phyloP scores from a whole-genome alignment of 2,113 vertebrate genomes.

The Ceyx melanurus region DNA sequence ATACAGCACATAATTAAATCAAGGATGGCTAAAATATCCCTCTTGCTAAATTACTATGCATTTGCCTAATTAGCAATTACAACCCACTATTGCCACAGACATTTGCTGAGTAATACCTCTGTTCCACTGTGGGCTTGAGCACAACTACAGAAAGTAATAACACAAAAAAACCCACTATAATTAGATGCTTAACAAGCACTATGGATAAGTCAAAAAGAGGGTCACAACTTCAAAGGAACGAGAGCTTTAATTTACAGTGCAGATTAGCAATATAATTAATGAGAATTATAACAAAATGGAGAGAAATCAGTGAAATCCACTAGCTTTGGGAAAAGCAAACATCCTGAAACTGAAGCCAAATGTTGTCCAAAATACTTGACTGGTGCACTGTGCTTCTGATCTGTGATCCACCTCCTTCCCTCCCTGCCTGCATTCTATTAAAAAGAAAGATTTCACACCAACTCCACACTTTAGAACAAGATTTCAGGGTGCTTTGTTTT shows the following conservation, averaged over 20 bases:
- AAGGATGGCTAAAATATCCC: neutral
- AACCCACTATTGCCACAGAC: slow-evolving; percentile 8
- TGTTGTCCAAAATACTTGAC: neutral
- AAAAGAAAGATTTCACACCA: neutral
- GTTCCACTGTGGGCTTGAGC: neutral
- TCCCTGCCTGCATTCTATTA: neutral
- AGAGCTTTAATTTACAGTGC: neutral
- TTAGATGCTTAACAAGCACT: neutral
- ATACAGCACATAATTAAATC: neutral
- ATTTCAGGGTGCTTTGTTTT: neutral
- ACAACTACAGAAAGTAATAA: neutral
- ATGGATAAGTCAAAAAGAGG: neutral
- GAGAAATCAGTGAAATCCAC: neutral
- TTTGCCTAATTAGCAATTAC: slow-evolving; percentile 54
- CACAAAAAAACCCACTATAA: neutral
- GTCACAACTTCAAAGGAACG: neutral
- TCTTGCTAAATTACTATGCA: neutral
- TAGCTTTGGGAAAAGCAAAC: neutral
- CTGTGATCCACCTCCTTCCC: neutral
- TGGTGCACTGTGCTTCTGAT: neutral
- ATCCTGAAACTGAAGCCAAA: neutral
- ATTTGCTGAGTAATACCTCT: slow-evolving; percentile 33
- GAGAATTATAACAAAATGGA: neutral
- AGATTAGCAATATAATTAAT: neutral
- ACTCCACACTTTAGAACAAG: neutral